Percentiles rank a stretch among this genome's conserved stretches.
These are phyloP conservation scores for Phorcus lineatus DNA, from an alignment of 2,888 invertebrate species.

Conservation along the genomic window DNA sequence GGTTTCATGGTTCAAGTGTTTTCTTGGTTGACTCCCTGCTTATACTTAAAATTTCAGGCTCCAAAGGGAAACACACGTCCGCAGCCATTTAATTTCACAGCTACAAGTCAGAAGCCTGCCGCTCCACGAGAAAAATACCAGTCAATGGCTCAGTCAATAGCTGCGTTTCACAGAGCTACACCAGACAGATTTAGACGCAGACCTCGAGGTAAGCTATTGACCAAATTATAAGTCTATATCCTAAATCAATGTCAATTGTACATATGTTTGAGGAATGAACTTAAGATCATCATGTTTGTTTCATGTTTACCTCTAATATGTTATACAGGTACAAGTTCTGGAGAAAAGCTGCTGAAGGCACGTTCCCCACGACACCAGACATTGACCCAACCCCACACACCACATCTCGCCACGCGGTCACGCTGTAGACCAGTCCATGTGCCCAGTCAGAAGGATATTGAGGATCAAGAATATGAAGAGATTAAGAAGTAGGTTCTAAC, in stretches of 20 bases:
- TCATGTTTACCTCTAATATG: background rate
- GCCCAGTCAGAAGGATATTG: slow-evolving; percentile 80
- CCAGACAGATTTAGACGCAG: slow-evolving; percentile 79
- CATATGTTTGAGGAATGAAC: no score
- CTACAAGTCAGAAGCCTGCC: slow-evolving; percentile 38
- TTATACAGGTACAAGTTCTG: background rate
- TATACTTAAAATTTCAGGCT: background rate
- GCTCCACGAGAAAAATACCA: slow-evolving; percentile 74
- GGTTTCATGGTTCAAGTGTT: no score
- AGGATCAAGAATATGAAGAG: slow-evolving; percentile 81
- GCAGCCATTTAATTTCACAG: slow-evolving; percentile 69
- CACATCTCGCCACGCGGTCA: slow-evolving; percentile 76
- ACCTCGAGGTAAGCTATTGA: slow-evolving; percentile 35
- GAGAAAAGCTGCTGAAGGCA: slow-evolving; percentile 31
- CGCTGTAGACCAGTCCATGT: slow-evolving; percentile 79
- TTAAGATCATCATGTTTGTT: no score
- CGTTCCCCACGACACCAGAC: slow-evolving; percentile 43
- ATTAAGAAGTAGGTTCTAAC: slow-evolving; percentile 78
- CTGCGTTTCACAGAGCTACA: slow-evolving; percentile 79
- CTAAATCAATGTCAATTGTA: no score
- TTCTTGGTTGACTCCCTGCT: no score
- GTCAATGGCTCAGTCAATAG: slow-evolving; percentile 81
- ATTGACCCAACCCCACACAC: slow-evolving; percentile 73
- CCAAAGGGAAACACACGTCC: slow-evolving; percentile 57
- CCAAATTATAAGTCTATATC: no score